Evolutionary conservation across 2,113 vertebrate genomes (phyloP).

Genomic region (Tachysurus fulvidraco): DNA sequence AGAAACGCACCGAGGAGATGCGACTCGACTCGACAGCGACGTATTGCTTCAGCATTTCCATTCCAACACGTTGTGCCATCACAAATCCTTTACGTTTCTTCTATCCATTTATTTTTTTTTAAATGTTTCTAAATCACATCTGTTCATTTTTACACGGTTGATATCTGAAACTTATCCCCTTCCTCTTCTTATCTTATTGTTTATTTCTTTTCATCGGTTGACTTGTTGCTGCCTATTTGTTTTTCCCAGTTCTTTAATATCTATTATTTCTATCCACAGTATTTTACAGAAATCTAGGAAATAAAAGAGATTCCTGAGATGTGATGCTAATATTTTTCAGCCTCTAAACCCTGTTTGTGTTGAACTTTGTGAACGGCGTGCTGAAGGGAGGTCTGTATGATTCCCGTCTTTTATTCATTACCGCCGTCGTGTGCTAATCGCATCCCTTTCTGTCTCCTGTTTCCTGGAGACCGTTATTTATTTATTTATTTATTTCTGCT

Average conservation of each 20-base stretch:
- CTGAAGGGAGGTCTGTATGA: background rate
- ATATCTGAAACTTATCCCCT: background rate
- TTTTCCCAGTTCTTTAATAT: too few relatives aligned
- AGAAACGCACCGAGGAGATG: background rate
- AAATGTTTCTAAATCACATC: background rate
- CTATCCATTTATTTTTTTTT: background rate
- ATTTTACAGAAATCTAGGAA: background rate
- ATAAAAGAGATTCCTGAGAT: background rate
- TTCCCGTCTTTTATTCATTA: slow-evolving; percentile 12
- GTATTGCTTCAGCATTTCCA: background rate
- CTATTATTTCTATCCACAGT: background rate
- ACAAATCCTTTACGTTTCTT: background rate
- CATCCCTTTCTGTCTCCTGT: slow-evolving; percentile 7
- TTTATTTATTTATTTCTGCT: background rate
- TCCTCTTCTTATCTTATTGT: background rate
- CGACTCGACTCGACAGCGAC: background rate
- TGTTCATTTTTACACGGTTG: background rate
- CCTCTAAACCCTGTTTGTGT: background rate
- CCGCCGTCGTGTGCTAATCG: background rate
- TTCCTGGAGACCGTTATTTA: background rate
- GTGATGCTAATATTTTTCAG: background rate
- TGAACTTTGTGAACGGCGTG: background rate
- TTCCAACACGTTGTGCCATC: background rate
- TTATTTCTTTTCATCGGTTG: too few relatives aligned
- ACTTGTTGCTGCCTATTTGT: background rate